Base-by-base conservation (phyloP, 30 jellyfish, hydroid and myxozoan species). In the Chrysaora quinquecirrha region DNA sequence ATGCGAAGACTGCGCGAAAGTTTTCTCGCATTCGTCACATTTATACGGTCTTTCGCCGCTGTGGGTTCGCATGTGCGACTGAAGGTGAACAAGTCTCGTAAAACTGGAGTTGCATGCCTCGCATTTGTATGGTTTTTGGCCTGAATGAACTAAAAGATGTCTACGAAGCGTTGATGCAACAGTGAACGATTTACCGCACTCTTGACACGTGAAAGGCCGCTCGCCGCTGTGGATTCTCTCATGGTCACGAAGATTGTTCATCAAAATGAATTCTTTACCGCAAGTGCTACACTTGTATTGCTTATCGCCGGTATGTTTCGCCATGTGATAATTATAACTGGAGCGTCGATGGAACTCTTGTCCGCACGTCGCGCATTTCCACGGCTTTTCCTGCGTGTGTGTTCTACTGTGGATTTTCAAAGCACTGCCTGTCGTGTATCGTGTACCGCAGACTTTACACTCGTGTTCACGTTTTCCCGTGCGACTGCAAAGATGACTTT, bases 201-300 rank as follows among this genome's bases (percentile, higher is more conserved):
- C 95, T 31, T 33, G 87, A 32, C 95, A 84, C 3, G 84, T 25
- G 63, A 56, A 73, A 9, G 95, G 95, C 65, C 71, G 81, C 58
- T 71, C 95, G 27, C 95, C 95, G 25, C 83, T 84, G 64, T 84
- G 95, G 20, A 84, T 72, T 29, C 87, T n/a, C 43, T 84, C 95
- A 48, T 84, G 95, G 32, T 73, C 87, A 31, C 76, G 58, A 30
- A 84, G 56, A 30, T 72, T 72, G 31, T 46, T 62, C 54, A 73
- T 18, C 32, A 64, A 33, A 9, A 76, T 76, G 63, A 84, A 84
- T 48, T 84, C 84, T 52, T 84, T 84, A 10, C 87, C 87, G 43
- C 95, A 84, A 22, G 75, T 65, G 22, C 38, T 66, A 38, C 95
- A 84, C 29, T 84, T 84, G 73, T n/a, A 84, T 19, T 84, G 61